Evolutionary conservation across 2,113 vertebrate genomes (phyloP).

Genomic region (Sula dactylatra): DNA sequence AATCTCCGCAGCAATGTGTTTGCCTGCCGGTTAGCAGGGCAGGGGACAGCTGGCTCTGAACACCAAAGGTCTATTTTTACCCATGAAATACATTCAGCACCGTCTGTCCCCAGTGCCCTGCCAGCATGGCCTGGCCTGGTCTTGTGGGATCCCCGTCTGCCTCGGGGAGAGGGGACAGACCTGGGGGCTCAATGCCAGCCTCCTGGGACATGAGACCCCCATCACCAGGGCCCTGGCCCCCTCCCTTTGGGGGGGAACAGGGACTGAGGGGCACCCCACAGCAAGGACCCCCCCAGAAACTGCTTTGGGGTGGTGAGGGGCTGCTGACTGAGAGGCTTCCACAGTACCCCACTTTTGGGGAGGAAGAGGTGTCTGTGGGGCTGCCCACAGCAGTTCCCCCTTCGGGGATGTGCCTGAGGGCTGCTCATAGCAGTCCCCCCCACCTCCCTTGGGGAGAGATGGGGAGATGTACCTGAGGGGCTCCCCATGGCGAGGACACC

Average conservation of each 20-base stretch:
- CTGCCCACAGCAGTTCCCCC: not conserved
- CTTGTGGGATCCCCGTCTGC: accelerated
- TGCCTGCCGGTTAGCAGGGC: not conserved
- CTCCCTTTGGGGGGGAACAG: not conserved
- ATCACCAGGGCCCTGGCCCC: accelerated
- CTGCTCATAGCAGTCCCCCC: not conserved
- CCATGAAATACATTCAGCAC: not conserved
- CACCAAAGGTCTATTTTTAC: not conserved
- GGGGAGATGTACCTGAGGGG: not conserved
- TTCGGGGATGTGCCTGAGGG: not conserved
- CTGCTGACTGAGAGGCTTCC: not conserved
- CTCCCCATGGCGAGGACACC: too few relatives aligned
- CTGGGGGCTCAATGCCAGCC: accelerated
- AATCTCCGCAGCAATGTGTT: accelerated
- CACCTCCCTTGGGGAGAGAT: not conserved
- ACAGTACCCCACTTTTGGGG: not conserved
- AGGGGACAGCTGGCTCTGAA: not conserved
- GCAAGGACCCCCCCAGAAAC: not conserved
- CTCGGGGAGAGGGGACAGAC: not conserved
- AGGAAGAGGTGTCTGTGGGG: not conserved
- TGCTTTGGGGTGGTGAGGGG: not conserved
- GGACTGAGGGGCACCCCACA: not conserved
- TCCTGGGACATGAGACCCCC: not conserved
- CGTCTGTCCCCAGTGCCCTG: accelerated
- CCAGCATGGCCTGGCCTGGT: not conserved